Percentiles rank a stretch among this genome's conserved stretches.
phyloP scores from a whole-genome alignment of 1,140 invertebrate genomes.

The Druon quercuslanigerum region DNA sequence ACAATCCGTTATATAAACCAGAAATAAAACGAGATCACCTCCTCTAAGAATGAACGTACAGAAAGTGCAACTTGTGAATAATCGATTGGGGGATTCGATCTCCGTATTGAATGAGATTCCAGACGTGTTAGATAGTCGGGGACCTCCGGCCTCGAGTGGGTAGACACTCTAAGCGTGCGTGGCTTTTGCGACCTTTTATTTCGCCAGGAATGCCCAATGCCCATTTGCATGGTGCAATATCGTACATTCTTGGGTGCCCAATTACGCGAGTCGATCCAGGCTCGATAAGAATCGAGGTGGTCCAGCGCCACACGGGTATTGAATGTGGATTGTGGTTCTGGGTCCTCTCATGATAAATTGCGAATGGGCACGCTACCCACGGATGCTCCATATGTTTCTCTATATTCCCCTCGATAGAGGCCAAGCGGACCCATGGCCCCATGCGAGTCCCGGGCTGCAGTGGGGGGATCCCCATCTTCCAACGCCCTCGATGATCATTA shows the following conservation, averaged over 20 bases:
- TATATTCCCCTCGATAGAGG: background rate
- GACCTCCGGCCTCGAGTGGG: slow-evolving; percentile 55
- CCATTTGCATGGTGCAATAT: slow-evolving; percentile 76
- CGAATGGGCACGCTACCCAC: slow-evolving; percentile 66
- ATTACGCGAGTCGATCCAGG: slow-evolving; percentile 74
- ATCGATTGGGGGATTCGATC: slow-evolving; percentile 26
- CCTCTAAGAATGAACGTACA: background rate
- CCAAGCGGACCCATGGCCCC: background rate
- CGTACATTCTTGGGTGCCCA: slow-evolving; percentile 74
- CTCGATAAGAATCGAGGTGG: slow-evolving; percentile 67
- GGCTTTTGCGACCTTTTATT: slow-evolving; percentile 60
- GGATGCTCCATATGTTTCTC: slow-evolving; percentile 64
- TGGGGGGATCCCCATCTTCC: slow-evolving; percentile 23
- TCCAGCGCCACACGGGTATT: slow-evolving; percentile 61
- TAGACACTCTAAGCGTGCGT: slow-evolving; percentile 46
- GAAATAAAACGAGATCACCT: background rate
- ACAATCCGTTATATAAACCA: too few species aligned
- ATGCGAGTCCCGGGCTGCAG: background rate
- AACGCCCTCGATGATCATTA: slow-evolving; percentile 48
- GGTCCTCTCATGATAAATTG: slow-evolving; percentile 72
- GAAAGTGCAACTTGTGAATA: background rate
- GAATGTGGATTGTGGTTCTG: slow-evolving; percentile 43
- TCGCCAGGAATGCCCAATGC: slow-evolving; percentile 65
- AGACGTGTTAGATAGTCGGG: slow-evolving; percentile 47
- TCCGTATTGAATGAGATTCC: slow-evolving; percentile 32